Evolutionary conservation across 2,113 vertebrate species (phyloP).

Genomic region (Semicossyphus pulcher): DNA sequence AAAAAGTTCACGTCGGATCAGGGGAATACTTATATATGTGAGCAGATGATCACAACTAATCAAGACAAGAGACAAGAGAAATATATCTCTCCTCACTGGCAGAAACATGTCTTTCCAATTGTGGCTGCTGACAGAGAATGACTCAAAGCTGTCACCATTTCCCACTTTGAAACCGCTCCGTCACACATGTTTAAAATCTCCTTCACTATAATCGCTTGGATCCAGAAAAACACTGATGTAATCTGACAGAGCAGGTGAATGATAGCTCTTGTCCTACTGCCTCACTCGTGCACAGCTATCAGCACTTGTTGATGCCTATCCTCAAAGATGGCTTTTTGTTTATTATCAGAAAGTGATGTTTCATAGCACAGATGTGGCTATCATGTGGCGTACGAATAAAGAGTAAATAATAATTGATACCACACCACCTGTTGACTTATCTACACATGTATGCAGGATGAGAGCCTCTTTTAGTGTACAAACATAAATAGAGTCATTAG

Average conservation of each 20-base stretch:
- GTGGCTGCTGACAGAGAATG: constrained; percentile 25
- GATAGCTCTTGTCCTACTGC: constrained; percentile 18
- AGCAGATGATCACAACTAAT: not conserved
- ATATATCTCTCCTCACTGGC: not conserved
- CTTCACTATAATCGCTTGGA: not conserved
- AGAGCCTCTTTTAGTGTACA: not conserved
- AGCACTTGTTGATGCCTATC: not conserved
- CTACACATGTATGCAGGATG: not conserved
- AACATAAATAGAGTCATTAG: not conserved
- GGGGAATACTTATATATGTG: not conserved
- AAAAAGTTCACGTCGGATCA: not conserved
- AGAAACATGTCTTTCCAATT: no score
- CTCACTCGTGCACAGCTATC: not conserved
- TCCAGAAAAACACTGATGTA: constrained; percentile 23
- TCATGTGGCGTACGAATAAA: no score
- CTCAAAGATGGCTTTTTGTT: not conserved
- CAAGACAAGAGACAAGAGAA: constrained; percentile 2
- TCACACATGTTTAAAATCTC: constrained; percentile 15
- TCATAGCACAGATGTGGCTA: no score
- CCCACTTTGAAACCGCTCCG: not conserved
- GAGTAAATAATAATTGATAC: no score
- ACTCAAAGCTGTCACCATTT: constrained; percentile 19
- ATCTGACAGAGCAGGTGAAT: constrained; percentile 38
- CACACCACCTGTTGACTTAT: not conserved
- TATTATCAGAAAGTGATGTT: not conserved